Evolutionary conservation across 1,140 invertebrate species (phyloP).

Genomic region (Ylistrum balloti): DNA sequence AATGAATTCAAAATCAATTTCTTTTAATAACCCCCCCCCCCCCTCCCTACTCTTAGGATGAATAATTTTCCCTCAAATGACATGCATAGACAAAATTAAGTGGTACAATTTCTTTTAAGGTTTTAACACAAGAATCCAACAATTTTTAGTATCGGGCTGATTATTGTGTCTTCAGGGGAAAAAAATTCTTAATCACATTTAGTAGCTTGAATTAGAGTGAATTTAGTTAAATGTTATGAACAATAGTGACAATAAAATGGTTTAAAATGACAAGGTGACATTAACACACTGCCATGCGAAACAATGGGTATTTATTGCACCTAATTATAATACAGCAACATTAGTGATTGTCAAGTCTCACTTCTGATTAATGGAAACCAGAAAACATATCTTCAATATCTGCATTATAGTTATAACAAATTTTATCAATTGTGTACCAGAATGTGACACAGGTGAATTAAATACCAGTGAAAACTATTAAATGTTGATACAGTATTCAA

Average conservation of each 20-base stretch:
- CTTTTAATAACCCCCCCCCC: too few species aligned
- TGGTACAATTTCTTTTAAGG: neutral
- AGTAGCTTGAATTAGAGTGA: neutral
- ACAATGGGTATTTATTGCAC: neutral
- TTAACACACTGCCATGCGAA: neutral
- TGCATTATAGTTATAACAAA: too few species aligned
- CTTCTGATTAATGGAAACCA: too few species aligned
- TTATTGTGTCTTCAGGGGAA: neutral
- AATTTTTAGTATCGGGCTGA: neutral
- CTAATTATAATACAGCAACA: neutral
- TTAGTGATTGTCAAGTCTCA: neutral
- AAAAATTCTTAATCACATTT: neutral
- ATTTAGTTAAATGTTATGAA: neutral
- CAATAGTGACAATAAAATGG: slow-evolving; percentile 8
- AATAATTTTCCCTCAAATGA: neutral
- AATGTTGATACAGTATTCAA: too few species aligned
- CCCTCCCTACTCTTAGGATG: too few species aligned
- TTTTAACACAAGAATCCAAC: neutral
- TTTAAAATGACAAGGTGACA: neutral
- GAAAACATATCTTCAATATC: too few species aligned
- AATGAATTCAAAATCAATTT: too few species aligned
- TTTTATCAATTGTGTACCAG: too few species aligned
- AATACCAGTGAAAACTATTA: too few species aligned
- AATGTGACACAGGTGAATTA: too few species aligned
- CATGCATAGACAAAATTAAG: neutral